phyloP scores from a whole-genome alignment of 2,888 invertebrate species.

The Oscheius onirici region DNA sequence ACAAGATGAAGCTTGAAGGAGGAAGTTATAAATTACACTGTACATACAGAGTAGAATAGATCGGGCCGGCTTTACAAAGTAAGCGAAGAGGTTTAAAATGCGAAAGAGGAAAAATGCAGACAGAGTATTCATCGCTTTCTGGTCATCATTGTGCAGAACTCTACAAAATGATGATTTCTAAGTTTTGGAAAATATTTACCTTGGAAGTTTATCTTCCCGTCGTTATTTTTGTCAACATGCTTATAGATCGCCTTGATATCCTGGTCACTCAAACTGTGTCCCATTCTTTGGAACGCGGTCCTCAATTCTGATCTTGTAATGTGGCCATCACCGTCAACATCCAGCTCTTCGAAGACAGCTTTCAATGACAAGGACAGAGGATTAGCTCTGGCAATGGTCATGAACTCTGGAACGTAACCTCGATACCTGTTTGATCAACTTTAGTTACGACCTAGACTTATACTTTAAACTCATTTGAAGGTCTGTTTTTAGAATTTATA shows the following conservation, averaged over 20 bases:
- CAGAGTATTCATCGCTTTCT: conserved; percentile 34
- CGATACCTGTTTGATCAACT: too few relatives aligned
- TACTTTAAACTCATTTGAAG: too few relatives aligned
- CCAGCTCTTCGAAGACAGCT: conserved; percentile 70
- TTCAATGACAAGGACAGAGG: conserved; percentile 69
- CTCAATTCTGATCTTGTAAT: conserved; percentile 70
- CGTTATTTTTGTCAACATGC: conserved; percentile 73
- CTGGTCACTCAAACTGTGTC: conserved; percentile 71
- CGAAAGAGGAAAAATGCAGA: neutral
- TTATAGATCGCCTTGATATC: conserved; percentile 72
- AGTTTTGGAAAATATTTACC: conserved; percentile 46
- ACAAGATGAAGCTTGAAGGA: conserved; percentile 22
- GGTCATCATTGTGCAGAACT: conserved; percentile 71
- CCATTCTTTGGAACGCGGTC: conserved; percentile 72
- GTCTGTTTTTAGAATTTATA: too few relatives aligned
- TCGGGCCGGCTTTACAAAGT: conserved; percentile 3
- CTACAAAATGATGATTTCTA: conserved; percentile 44
- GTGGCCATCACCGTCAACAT: conserved; percentile 71
- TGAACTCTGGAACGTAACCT: conserved; percentile 56
- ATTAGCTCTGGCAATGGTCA: conserved; percentile 69
- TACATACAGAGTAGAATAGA: conserved; percentile 21
- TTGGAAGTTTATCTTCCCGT: conserved; percentile 70
- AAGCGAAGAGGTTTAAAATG: neutral
- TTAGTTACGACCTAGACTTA: too few relatives aligned
- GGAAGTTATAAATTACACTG: conserved; percentile 19